Conservation (phyloP, 2,113 vertebrate species). For the Melanerpes aurifrons region DNA sequence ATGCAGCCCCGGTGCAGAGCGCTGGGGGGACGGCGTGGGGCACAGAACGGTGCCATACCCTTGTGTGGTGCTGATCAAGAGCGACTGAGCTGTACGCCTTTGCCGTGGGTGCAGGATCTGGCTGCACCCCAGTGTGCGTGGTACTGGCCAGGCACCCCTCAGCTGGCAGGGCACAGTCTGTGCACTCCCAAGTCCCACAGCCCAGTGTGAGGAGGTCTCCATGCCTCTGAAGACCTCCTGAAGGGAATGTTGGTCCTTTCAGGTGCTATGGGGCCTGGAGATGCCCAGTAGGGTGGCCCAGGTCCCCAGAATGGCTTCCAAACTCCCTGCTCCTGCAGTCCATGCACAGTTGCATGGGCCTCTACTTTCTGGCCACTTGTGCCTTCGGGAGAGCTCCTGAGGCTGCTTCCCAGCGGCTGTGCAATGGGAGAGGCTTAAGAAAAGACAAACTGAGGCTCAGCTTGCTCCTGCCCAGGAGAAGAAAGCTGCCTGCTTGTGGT, state of each 20-base stretch:
- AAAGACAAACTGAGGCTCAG: neutral
- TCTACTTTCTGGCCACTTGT: accelerated
- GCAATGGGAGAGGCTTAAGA: neutral
- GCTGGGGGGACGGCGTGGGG: neutral
- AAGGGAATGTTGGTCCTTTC: neutral
- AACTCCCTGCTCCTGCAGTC: neutral
- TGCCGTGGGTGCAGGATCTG: neutral
- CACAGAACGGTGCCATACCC: neutral
- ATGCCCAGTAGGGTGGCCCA: neutral
- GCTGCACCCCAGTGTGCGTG: accelerated
- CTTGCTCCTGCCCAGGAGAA: neutral
- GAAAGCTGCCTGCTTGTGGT: neutral
- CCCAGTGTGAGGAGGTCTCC: neutral
- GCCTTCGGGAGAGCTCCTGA: neutral
- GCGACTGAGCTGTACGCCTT: neutral
- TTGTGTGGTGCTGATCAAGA: accelerated
- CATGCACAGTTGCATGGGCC: accelerated
- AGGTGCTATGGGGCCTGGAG: neutral
- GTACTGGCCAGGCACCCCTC: neutral
- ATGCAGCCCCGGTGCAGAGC: accelerated
- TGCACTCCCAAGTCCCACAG: neutral
- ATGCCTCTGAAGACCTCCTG: neutral
- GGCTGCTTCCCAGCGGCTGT: neutral
- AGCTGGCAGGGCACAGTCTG: neutral
- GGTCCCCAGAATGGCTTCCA: neutral